Base-by-base conservation (phyloP, 2,888 invertebrate genomes). In the Antheraea assamensis region DNA sequence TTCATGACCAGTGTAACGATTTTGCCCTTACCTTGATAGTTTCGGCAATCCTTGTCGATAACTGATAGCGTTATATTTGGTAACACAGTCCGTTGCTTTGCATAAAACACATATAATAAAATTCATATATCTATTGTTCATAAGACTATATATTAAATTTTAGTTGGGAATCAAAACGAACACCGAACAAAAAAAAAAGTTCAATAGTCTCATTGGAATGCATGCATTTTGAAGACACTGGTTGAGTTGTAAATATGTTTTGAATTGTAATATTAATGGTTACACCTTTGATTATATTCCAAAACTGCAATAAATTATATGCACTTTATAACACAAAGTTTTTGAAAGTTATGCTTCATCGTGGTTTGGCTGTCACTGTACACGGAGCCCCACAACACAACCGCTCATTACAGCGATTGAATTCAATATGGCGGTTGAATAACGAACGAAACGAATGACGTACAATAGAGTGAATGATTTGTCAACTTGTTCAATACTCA, bases 131-230 rank as follows among this genome's bases (percentile, higher is more conserved):
- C 79, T 80, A 83, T 83, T 82, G 84, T 85, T 79, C 86, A 87
- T 85, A 78, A 75, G 75, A 58, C 58, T 79, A 79, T 78, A 81
- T 81, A 82, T 77, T 85, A 84, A 86, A 87, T 85, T 83, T 84
- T 82, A 81, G 85, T 87, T 87, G 88, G 88, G 83, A 88, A 91
- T 91, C 87, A 88, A 92, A 92, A 91, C 85, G 89, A 86, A 88
- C 88, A 89, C 87, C 83, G 84, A 87, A 80, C 81, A 89, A 91
- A 91, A 92, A 91, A 89, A 87, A 85, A 82, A 91, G 94, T 94
- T 94, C 94, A 94, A 93, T 88, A 94, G 90, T 90, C 94, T 91
- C 87, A 77, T 76, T 87, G 94, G 94, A 93, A 94, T 94, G 94
- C 58, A 58, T 91, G 90, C 92, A 92, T 93, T 93, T 64, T 92